Base-by-base conservation (phyloP, 2,888 invertebrate species). In the Acrocera orbiculus region DNA sequence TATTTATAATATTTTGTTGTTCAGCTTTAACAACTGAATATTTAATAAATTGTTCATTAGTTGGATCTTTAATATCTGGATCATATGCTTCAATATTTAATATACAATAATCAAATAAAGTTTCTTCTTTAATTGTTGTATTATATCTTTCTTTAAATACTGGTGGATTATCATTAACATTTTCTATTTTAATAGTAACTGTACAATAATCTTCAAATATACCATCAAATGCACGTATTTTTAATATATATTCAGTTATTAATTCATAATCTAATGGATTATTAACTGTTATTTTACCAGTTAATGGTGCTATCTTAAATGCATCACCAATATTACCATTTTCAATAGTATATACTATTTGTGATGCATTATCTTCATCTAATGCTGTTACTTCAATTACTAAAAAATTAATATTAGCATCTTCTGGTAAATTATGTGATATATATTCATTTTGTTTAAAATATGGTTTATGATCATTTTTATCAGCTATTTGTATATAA, bases 161-260 rank as follows among this genome's bases (percentile, higher is more conserved):
- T 0, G 95, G 95, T 0, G 78, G 76, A 56, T 92, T 89, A 54
- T 95, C 95, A 52, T 95, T 95, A 28, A 90, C 77, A 55, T 95
- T 83, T 45, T 75, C 77, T 33, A 92, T 79, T 45, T 76, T 74
- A 30, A 93, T 86, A 31, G 75, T 70, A 1, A 93, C 90, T 45
- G 70, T 73, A 1, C 89, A 79, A 35, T 73, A 74, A 49, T 86
- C 87, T 42, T 82, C 76, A 53, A 71, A 83, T 31, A 76, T 67
- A 2, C 89, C 89, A 53, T 89, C 87, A 41, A 77, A 79, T 0
- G 86, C 87, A 40, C 76, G 67, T 3, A 89, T 78, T 33, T 75
- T 78, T n/a, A 89, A 62, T 32, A 72, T 76, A 51, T 90, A 90
- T 49, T 78, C 73, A n/a, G 79, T 81, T 16, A 76, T 76, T 40